Evolutionary conservation across 1,140 invertebrate species (phyloP).

Genomic region (Holcopasites calliopsidis): DNA sequence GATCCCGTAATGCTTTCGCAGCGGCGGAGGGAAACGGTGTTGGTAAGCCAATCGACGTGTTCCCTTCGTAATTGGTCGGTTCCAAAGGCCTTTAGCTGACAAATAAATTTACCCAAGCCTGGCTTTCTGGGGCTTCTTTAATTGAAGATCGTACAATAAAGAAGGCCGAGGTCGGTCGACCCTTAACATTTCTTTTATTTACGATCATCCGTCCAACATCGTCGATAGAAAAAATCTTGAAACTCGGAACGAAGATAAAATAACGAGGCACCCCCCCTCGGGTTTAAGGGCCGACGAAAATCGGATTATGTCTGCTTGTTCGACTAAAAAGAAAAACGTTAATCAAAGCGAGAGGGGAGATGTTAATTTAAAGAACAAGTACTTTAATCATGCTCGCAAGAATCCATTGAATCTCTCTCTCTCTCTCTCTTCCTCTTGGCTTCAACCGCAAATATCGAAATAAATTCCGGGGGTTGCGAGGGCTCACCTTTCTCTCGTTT

Average conservation of each 20-base stretch:
- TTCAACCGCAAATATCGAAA: too few species aligned
- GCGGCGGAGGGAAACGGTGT: background rate
- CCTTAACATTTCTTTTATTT: slow-evolving; percentile 41
- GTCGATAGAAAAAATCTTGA: background rate
- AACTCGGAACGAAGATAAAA: slow-evolving; percentile 25
- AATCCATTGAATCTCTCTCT: too few species aligned
- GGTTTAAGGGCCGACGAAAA: background rate
- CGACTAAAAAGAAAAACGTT: background rate
- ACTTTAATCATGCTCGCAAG: background rate
- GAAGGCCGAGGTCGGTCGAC: slow-evolving; percentile 20
- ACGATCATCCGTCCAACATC: background rate
- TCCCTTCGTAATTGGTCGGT: slow-evolving; percentile 52
- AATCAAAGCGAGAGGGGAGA: background rate
- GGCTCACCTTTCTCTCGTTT: slow-evolving; percentile 6
- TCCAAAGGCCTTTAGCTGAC: slow-evolving; percentile 51
- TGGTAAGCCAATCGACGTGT: slow-evolving; percentile 35
- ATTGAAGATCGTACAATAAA: slow-evolving; percentile 53
- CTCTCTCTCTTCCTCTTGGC: too few species aligned
- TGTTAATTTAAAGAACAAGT: too few species aligned
- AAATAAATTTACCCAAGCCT: slow-evolving; percentile 53
- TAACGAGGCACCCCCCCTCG: background rate
- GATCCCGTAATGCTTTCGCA: slow-evolving; percentile 20
- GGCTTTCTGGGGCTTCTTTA: slow-evolving; percentile 29
- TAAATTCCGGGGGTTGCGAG: too few species aligned
- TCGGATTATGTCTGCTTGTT: slow-evolving; percentile 20